Evolutionary conservation across 2,113 vertebrate species (phyloP), one percentile per base, ranked within the genome.

Genomic region (Tamias sibiricus): DNA sequence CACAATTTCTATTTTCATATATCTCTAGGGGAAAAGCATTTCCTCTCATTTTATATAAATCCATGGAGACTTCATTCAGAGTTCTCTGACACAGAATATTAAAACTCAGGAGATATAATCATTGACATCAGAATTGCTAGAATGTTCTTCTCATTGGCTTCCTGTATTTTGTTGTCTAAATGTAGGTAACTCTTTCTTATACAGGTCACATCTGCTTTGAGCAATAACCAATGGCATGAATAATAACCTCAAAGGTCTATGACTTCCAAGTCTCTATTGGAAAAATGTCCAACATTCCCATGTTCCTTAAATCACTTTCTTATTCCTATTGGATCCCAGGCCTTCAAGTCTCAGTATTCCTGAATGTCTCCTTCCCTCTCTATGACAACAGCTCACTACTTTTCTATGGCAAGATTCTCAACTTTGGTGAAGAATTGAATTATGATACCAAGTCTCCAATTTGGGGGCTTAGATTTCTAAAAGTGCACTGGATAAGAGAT

Each of bases 11-110:
- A 91, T 76, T 87, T 94, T 95, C 49, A 75, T 74, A 11, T 95
- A 93, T 97, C 79, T 74, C 83, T 66, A 86, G 1, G 57, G 87
- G 49, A 93, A 97, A 96, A 88, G 47, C 14, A 97, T 94, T 95
- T 95, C 95, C 94, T 91, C 86, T 94, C 87, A 32, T 98, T 97
- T 98, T 97, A 76, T 95, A 95, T 59, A 85, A 77, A 82, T 87
- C 24, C 66, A 79, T 14, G 37, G 59, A 95, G 71, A 22, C 79
- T 94, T 84, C 44, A 81, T 71, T 87, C 44, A 81, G 72, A 93
- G 81, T 92, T 89, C 88, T 91, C 87, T 80, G 40, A 71, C 47
- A 90, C 0, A 30, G 89, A 87, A 77, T 72, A 72, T n/a, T 66
- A 66, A 97, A 91, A 96, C 44, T 72, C 75, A 54, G n/a, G 82